phyloP scores from a whole-genome alignment of 2,113 vertebrate genomes.

The Hydrochoerus hydrochaeris region DNA sequence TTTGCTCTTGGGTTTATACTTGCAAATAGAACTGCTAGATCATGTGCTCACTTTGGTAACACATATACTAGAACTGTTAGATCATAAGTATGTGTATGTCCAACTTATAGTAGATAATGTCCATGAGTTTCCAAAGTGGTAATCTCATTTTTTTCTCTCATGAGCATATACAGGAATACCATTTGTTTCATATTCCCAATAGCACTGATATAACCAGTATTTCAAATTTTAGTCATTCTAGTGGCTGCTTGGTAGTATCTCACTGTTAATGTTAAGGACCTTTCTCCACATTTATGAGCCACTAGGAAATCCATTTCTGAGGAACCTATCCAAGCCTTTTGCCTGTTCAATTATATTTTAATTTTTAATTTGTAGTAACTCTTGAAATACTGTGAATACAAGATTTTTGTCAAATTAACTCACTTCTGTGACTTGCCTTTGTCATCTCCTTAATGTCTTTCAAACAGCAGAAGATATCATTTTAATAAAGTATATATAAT shows the following conservation, averaged over 20 bases:
- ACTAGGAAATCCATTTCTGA: neutral
- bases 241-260: neutral
- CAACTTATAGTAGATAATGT: neutral
- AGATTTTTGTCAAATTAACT: neutral
- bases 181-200: neutral
- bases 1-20: neutral
- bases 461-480: neutral
- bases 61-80: neutral
- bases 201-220: neutral
- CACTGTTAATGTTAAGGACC: neutral
- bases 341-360: neutral
- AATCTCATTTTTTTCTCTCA: neutral
- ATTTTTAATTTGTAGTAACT: neutral
- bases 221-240: neutral
- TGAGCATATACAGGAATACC: neutral
- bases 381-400: neutral
- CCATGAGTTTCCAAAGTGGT: neutral
- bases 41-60: neutral
- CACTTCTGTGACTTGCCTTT: neutral
- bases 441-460: neutral
- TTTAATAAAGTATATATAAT: conserved; percentile 26
- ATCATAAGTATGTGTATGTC: neutral
- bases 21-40: neutral
- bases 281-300: neutral
- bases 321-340: neutral